phyloP scores from a whole-genome alignment of 2,797 vertebrate genomes.

The Pipistrellus pygmaeus region DNA sequence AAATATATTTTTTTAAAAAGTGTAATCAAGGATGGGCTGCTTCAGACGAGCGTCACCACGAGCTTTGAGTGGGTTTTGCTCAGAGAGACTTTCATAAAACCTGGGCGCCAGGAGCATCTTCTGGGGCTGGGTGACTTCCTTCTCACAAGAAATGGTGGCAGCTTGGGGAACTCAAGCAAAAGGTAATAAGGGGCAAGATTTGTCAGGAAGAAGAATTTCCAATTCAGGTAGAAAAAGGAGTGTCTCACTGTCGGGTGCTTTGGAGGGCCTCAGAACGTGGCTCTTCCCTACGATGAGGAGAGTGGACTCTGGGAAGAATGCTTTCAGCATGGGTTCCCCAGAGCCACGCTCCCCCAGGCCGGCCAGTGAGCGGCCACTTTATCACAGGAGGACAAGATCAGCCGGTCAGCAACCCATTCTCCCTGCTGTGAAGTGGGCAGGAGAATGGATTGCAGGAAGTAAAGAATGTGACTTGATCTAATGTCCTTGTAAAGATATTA shows the following conservation, averaged over 20 bases:
- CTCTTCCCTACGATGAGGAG: background rate
- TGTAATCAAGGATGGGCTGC: background rate
- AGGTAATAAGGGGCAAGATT: background rate
- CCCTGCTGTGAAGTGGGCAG: background rate
- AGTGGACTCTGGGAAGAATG: background rate
- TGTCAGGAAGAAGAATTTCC: background rate
- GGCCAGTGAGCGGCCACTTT: background rate
- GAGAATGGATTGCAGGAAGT: background rate
- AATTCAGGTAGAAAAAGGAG: background rate
- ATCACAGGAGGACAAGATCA: background rate
- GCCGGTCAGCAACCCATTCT: background rate
- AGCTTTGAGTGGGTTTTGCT: background rate
- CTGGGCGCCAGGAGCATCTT: background rate
- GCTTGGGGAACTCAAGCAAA: constrained; percentile 17
- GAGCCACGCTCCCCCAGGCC: background rate
- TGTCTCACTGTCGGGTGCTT: background rate
- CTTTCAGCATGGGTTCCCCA: background rate
- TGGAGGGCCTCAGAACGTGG: background rate
- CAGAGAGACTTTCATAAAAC: background rate
- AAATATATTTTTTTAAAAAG: background rate
- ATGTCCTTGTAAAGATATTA: background rate
- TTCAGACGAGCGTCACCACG: background rate
- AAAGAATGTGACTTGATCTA: constrained; percentile 1
- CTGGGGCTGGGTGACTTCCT: background rate
- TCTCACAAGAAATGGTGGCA: background rate